A percentile compares a stretch with the other conserved stretches of the same genome.
Conservation (phyloP, 2,113 vertebrate genomes). For the Apeltes quadracus region DNA sequence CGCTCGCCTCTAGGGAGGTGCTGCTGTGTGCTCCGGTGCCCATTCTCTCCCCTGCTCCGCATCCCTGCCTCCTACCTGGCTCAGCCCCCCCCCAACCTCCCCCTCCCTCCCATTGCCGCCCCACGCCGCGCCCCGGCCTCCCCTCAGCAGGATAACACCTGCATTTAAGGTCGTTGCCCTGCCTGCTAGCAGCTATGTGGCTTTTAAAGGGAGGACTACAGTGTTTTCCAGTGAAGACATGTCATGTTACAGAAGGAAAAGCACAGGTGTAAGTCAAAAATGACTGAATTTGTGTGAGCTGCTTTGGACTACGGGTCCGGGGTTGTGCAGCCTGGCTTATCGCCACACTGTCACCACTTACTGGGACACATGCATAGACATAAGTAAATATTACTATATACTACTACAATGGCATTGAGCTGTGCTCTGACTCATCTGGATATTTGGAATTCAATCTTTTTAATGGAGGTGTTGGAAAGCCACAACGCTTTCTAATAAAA, state of each 20-base stretch:
- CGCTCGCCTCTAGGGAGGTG: slow-evolving; percentile 16
- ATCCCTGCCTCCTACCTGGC: slow-evolving; percentile 42
- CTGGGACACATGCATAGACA: neutral
- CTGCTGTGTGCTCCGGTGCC: slow-evolving; percentile 20
- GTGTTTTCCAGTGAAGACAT: neutral
- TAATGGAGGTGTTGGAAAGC: neutral
- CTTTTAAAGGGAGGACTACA: neutral
- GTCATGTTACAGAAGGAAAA: neutral
- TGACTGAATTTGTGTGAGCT: neutral
- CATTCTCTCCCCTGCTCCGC: slow-evolving; percentile 1
- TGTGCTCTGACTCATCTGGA: neutral
- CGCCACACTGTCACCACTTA: slow-evolving; percentile 1
- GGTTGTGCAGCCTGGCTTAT: neutral
- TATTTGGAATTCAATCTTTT: neutral
- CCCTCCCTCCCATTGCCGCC: no score
- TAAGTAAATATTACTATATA: no score
- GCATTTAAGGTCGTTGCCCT: slow-evolving; percentile 48
- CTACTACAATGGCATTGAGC: neutral
- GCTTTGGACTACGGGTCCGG: neutral
- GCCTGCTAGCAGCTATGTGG: neutral
- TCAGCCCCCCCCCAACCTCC: slow-evolving; percentile 26
- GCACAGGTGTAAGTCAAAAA: neutral
- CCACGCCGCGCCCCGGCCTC: neutral
- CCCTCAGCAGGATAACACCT: slow-evolving; percentile 39
- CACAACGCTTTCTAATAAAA: neutral